Conservation (phyloP, 2,797 vertebrate genomes). For the Anguilla anguilla region DNA sequence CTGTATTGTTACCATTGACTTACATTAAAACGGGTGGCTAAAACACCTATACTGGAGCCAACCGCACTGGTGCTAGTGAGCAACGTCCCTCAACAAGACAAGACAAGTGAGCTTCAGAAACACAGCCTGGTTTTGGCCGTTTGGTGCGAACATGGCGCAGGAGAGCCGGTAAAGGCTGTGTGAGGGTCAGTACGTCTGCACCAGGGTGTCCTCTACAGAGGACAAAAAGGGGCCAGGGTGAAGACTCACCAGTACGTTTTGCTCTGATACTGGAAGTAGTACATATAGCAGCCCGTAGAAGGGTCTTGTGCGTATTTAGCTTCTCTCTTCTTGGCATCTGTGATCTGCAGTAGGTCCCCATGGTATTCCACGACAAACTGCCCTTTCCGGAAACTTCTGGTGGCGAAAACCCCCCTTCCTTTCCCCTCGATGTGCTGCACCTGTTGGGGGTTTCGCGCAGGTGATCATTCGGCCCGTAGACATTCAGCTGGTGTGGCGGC, state of each 20-base stretch:
- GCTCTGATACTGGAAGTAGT: constrained; percentile 90
- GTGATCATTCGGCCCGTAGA: background rate
- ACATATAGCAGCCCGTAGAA: constrained; percentile 96
- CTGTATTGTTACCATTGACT: no score
- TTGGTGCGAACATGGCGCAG: no score
- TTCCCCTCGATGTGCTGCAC: constrained; percentile 91
- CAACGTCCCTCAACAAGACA: no score
- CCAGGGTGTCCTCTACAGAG: no score
- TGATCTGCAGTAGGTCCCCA: constrained; percentile 92
- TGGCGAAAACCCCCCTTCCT: constrained; percentile 90
- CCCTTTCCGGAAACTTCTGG: constrained; percentile 85
- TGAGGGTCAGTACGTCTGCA: no score
- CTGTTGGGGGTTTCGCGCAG: constrained; percentile 58
- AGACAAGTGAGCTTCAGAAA: no score
- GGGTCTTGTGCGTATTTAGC: constrained; percentile 84
- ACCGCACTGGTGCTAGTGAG: no score
- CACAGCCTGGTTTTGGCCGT: no score
- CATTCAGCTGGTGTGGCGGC: background rate
- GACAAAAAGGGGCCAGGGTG: background rate
- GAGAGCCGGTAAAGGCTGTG: no score
- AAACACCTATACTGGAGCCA: no score
- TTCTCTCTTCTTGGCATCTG: constrained; percentile 85
- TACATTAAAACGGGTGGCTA: no score
- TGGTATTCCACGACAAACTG: constrained; percentile 98
- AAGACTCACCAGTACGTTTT: constrained; percentile 88